phyloP scores from a whole-genome alignment of 2,113 vertebrate genomes.

The Lagenorhynchus albirostris region DNA sequence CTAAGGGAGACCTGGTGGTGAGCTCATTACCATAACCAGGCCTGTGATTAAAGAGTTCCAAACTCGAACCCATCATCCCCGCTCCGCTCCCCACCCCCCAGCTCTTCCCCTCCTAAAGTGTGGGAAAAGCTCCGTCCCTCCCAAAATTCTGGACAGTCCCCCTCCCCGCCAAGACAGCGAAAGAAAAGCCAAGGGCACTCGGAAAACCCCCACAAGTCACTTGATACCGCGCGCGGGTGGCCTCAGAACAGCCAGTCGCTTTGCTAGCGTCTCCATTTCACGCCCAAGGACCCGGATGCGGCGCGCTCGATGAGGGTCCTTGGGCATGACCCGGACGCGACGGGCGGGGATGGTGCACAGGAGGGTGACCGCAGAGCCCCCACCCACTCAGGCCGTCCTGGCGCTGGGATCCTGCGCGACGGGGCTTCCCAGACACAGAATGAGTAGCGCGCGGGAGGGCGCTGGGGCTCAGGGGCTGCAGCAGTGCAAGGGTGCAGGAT shows the following conservation, averaged over 20 bases:
- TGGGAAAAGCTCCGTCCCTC: too few relatives aligned
- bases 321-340: slow-evolving; percentile 44
- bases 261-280: background rate
- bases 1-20: fast-evolving
- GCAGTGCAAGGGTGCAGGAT: background rate
- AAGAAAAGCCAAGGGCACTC: background rate
- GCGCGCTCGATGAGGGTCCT: slow-evolving; percentile 52
- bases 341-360: background rate
- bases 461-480: background rate
- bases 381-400: slow-evolving; percentile 46
- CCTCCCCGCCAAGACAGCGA: background rate
- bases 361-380: background rate
- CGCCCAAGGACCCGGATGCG: background rate
- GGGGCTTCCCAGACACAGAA: fast-evolving
- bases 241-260: background rate
- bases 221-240: fast-evolving
- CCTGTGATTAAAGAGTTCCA: background rate
- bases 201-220: too few relatives aligned
- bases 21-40: too few relatives aligned
- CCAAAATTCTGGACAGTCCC: background rate
- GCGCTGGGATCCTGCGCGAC: slow-evolving; percentile 59
- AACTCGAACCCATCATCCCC: fast-evolving
- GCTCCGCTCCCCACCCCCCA: background rate
- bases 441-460: background rate
- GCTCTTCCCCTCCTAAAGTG: too few relatives aligned